Evolutionary conservation across 2,888 invertebrate species (phyloP).

Genomic region (Noctua fimbriata): DNA sequence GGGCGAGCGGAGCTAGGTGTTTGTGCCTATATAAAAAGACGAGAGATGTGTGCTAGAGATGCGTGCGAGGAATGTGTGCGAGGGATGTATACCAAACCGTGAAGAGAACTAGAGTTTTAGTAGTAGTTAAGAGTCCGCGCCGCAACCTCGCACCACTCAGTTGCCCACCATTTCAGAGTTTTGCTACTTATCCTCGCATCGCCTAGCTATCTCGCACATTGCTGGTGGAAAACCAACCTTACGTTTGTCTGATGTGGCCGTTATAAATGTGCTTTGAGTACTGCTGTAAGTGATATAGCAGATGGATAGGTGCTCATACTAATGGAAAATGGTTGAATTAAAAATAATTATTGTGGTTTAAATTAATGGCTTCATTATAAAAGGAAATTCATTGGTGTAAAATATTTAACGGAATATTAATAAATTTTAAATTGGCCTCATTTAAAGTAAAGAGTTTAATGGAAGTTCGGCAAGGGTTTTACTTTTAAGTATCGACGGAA

Average conservation of each 20-base stretch:
- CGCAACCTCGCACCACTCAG: not conserved
- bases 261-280: slow-evolving; percentile 16
- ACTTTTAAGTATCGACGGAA: too few relatives aligned
- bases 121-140: not conserved
- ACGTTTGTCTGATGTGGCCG: slow-evolving; percentile 6
- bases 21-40: not conserved
- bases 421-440: not conserved
- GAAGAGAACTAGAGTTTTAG: not conserved
- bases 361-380: slow-evolving; percentile 11
- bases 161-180: not conserved
- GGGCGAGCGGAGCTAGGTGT: not conserved
- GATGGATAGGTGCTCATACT: slow-evolving; percentile 27
- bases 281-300: slow-evolving; percentile 1
- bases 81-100: not conserved
- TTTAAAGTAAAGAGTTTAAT: slow-evolving; percentile 12
- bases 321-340: slow-evolving; percentile 22
- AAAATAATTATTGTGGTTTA: slow-evolving; percentile 33
- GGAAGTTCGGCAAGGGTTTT: not conserved
- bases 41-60: not conserved
- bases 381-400: slow-evolving; percentile 19
- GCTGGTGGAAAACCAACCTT: slow-evolving; percentile 1
- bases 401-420: slow-evolving; percentile 15
- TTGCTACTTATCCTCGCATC: not conserved
- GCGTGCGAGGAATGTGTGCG: too few relatives aligned
- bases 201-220: not conserved